Conservation (phyloP, 2,113 vertebrate species). For the Brachypodius melanocephalos region DNA sequence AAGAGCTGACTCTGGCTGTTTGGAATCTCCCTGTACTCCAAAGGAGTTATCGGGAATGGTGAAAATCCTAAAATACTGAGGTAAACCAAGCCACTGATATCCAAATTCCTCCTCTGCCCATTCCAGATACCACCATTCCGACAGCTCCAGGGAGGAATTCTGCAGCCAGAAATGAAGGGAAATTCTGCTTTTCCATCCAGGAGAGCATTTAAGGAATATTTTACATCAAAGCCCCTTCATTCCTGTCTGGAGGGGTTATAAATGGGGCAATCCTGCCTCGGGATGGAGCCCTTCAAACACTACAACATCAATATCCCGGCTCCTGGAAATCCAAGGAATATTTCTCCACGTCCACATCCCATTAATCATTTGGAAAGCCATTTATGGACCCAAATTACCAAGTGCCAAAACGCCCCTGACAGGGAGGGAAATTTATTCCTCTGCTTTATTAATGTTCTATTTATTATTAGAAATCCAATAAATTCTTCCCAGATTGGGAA, state of each 20-base stretch:
- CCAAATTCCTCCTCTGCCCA: neutral
- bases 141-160: neutral
- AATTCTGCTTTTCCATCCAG: neutral
- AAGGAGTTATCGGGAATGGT: accelerated
- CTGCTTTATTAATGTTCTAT: conserved; percentile 11
- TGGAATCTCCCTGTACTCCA: neutral
- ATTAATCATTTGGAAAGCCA: conserved; percentile 53
- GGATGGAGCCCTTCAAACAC: neutral
- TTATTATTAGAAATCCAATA: conserved; percentile 14
- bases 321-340: conserved; percentile 32
- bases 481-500: neutral
- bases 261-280: neutral
- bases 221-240: conserved; percentile 24
- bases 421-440: neutral
- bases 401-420: conserved; percentile 35
- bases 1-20: neutral
- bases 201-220: conserved; percentile 21
- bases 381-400: conserved; percentile 59
- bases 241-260: conserved; percentile 13
- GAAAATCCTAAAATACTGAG: neutral
- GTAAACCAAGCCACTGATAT: neutral
- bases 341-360: conserved; percentile 34
- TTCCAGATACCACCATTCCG: neutral
- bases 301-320: conserved; percentile 44
- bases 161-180: neutral